Evolutionary conservation across 2,113 vertebrate species (phyloP), one percentile per base, ranked within the genome.

Genomic region (Oostethus manadensis): DNA sequence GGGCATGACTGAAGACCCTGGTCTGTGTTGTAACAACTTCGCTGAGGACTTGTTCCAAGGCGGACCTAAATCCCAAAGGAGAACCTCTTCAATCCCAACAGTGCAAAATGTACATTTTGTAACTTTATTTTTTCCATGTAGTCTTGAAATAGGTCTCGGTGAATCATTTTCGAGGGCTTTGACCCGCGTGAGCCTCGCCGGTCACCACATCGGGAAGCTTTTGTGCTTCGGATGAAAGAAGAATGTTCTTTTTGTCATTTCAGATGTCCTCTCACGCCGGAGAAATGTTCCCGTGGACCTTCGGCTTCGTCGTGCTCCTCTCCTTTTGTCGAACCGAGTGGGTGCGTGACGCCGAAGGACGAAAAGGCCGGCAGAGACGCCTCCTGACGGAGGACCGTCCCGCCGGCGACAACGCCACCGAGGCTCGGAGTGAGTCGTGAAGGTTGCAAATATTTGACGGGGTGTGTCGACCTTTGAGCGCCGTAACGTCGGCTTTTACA

Each of bases 271-370:
- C 33, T 3, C 33, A 55, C 35, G 18, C 35, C 40, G 6, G 10
- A 40, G 18, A 55, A 55, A 55, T 55, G 53, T 40, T 55, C 53
- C 35, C 15, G 35, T 40, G 53, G 53, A 14, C 7, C n/a, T 21
- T 33, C 53, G 2, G 53, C 53, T 1, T 55, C 33, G 15, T 40
- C 8, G 35, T 40, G 33, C 9, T 11, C 6, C 33, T 55, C 17
- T n/a, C n/a, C 29, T 38, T 54, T 54, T 54, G 29, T 35, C 29
- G 13, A 38, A n/a, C 17, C 8, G 53, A 6, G 3, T 3, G n/a
- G 1, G 6, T 21, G 2, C 14, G 21, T 3, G 16, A 51, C 26
- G 1, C 14, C 1, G 23, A 56, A 4, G 18, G 1, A 8, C 54
- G 15, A 10, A 51, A 29, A 26, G n/a, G 11, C 44, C 15, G 23